phyloP scores from a whole-genome alignment of 2,888 invertebrate species.

The Anticlea derivata region DNA sequence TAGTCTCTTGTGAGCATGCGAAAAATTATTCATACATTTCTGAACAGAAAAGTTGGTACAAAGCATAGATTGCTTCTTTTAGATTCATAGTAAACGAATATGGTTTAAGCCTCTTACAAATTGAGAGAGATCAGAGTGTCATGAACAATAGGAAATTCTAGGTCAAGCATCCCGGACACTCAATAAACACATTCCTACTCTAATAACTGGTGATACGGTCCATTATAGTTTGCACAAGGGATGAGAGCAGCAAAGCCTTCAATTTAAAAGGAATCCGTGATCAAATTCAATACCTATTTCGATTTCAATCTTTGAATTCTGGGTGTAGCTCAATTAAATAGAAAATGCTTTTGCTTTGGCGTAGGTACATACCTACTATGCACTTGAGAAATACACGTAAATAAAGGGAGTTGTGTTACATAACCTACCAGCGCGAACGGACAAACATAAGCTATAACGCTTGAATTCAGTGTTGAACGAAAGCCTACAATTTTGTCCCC shows the following conservation, averaged over 20 bases:
- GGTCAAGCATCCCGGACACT: constrained; percentile 35
- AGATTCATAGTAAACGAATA: neutral
- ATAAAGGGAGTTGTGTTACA: constrained; percentile 16
- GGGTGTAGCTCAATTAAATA: neutral
- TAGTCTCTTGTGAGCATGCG: too few species aligned
- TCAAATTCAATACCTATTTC: constrained; percentile 10
- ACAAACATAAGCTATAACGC: neutral
- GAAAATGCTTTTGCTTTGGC: too few species aligned
- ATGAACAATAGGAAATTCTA: constrained; percentile 36
- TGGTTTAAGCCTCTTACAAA: neutral
- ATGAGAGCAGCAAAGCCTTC: constrained; percentile 30
- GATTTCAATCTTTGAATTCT: neutral
- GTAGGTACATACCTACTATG: too few species aligned
- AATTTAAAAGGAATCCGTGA: constrained; percentile 21
- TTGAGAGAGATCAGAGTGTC: constrained; percentile 13
- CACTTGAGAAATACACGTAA: too few species aligned
- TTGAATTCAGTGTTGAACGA: neutral
- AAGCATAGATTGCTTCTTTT: too few species aligned
- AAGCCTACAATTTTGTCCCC: neutral
- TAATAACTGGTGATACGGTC: constrained; percentile 23
- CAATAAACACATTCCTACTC: constrained; percentile 30
- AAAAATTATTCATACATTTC: too few species aligned
- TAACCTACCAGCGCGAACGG: constrained; percentile 2
- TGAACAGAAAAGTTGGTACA: too few species aligned
- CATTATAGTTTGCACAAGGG: constrained; percentile 25